Base-by-base conservation (phyloP, 1,140 invertebrate genomes). In the Drosophila baimaii region DNA sequence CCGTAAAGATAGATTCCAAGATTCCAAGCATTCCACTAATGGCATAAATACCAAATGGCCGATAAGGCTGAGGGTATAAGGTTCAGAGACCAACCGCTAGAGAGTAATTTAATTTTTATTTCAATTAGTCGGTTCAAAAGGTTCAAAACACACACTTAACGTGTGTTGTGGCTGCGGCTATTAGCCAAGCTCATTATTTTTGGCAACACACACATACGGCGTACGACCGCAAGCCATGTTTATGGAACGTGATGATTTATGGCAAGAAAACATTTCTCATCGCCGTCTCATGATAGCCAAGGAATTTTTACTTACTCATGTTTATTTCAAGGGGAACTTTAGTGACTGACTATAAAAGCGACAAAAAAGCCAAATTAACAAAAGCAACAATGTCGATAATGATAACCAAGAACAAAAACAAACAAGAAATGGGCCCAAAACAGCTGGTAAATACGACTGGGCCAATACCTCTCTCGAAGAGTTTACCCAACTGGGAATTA, bases 221-320 rank as follows among this genome's bases (percentile, higher is more conserved):
- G 27, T 17, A 44, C 27, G 27, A 8, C 33, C 56, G 35, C 65
- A 49, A 71, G 72, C 55, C 82, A 85, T 86, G 78, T 86, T 82
- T 76, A 79, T 79, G 75, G 82, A 86, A 88, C 79, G 82, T 86
- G 79, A 88, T 86, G 82, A 88, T 86, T 88, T 82, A 44, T 71
- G 43, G 39, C 68, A 68, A 43, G 46, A 52, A 39, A 62, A 62
- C 56, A 71, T 66, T 70, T 79, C 66, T 56, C 29, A 65, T 63
- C 55, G 73, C 59, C 57, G 76, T 49, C 72, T 64, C 66, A 61
- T 44, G 82, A 86, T 86, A 86, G 83, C 52, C 55, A 59, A 76
- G 79, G 82, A 86, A 86, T 86, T 82, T 86, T 27, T 59, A 71
- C 83, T 86, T 86, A 88, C 83, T 86, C 83, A 86, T 88, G 65